Percentiles rank a stretch among this genome's conserved stretches.
These are phyloP conservation scores for Axis porcinus DNA, from an alignment of 2,113 vertebrate genomes.

Conservation along the genomic window DNA sequence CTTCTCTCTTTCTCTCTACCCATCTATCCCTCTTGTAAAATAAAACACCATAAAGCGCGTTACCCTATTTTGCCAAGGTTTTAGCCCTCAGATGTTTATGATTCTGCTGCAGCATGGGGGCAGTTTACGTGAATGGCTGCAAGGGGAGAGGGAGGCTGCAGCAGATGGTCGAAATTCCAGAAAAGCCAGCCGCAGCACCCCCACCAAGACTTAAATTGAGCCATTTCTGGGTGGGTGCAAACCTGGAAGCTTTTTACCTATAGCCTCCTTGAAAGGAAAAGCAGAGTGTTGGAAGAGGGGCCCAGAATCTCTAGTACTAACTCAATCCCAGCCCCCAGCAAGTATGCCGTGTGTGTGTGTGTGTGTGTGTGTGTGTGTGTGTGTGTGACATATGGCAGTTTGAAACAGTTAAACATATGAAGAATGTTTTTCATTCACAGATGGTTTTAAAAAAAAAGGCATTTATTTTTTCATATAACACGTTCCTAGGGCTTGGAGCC, in stretches of 20 bases:
- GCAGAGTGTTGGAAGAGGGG: background rate
- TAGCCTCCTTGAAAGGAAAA: constrained; percentile 21
- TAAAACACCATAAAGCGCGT: background rate
- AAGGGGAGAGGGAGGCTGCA: background rate
- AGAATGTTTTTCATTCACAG: constrained; percentile 71
- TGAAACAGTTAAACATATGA: constrained; percentile 72
- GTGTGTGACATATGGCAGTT: constrained; percentile 34
- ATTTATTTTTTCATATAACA: constrained; percentile 72
- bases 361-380: background rate
- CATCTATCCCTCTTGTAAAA: background rate
- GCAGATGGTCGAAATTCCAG: constrained; percentile 60
- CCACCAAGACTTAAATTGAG: constrained; percentile 23
- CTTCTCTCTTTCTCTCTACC: background rate
- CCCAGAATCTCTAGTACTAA: background rate
- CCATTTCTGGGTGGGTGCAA: constrained; percentile 29
- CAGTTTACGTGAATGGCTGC: background rate
- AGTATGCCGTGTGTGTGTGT: background rate
- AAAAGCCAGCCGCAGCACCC: constrained; percentile 23
- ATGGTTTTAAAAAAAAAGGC: constrained; percentile 58
- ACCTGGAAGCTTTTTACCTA: constrained; percentile 40
- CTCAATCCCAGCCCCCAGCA: background rate
- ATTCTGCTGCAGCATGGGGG: constrained; percentile 8
- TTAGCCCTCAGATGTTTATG: constrained; percentile 28
- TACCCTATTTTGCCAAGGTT: background rate
- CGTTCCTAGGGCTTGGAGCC: constrained; percentile 63